These are phyloP conservation scores for Phymorhynchus buccinoides DNA, from an alignment of 1,140 invertebrate genomes.

Conservation along the genomic window DNA sequence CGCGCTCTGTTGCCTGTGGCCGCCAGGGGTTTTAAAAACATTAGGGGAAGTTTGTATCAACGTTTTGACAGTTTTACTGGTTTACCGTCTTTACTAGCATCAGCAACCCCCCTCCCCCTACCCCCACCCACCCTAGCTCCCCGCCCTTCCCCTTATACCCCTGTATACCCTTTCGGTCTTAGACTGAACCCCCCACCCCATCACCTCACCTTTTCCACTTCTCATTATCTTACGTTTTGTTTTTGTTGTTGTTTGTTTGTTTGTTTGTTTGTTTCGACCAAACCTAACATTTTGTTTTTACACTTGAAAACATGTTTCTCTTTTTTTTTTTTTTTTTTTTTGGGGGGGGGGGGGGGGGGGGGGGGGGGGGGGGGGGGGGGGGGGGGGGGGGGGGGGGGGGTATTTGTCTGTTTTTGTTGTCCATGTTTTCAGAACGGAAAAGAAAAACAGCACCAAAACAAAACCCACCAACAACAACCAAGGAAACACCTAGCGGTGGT, in stretches of 20 bases:
- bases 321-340: background rate
- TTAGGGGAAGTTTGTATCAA: conserved; percentile 34
- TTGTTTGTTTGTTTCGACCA: no score
- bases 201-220: background rate
- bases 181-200: background rate
- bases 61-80: conserved; percentile 33
- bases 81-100: conserved; percentile 4
- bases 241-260: background rate
- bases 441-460: no score
- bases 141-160: background rate
- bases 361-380: conserved; percentile 14
- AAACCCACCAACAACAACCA: no score
- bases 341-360: background rate
- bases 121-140: background rate
- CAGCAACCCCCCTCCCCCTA: background rate
- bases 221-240: background rate
- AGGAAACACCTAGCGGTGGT: no score
- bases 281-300: no score
- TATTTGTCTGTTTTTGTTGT: no score
- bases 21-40: conserved; percentile 38
- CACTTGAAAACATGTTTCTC: background rate
- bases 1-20: conserved; percentile 27
- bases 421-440: no score
- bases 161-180: no score
- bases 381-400: background rate